Evolutionary conservation across 2,888 invertebrate species (phyloP).

Genomic region (Caenorhabditis sp.): DNA sequence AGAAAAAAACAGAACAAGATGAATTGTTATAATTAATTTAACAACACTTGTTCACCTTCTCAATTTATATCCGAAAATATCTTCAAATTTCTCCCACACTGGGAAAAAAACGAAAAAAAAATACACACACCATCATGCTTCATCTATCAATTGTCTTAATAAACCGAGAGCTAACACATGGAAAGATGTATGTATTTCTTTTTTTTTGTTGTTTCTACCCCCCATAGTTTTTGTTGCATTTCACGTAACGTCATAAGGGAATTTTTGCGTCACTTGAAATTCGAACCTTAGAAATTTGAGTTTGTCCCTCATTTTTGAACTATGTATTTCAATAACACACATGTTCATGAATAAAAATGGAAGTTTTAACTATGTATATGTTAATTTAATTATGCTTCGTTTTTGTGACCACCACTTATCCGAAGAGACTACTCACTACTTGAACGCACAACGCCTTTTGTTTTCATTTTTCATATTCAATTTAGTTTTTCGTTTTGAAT

Average conservation of each 20-base stretch:
- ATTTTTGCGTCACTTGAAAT: neutral
- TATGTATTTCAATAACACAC: neutral
- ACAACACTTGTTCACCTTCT: neutral
- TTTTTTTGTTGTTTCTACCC: neutral
- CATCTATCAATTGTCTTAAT: conserved; percentile 47
- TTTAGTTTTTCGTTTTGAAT: too few species aligned
- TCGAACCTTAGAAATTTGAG: neutral
- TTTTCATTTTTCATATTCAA: neutral
- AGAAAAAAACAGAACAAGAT: neutral
- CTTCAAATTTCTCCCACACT: neutral
- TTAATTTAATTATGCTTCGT: too few species aligned
- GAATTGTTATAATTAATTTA: neutral
- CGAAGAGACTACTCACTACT: neutral
- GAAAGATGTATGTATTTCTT: neutral
- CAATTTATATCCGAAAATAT: neutral
- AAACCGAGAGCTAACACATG: neutral
- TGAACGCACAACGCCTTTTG: neutral
- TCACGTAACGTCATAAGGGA: neutral
- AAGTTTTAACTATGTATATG: neutral
- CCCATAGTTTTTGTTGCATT: neutral
- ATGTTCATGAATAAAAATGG: neutral
- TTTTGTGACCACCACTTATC: neutral
- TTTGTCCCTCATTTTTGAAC: neutral
- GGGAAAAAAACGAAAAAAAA: neutral
- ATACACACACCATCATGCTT: conserved; percentile 26